A percentile compares a stretch with the other conserved stretches of the same genome.
These are phyloP conservation scores for Colinus virginianus DNA, from an alignment of 2,113 vertebrate genomes.

Conservation along the genomic window DNA sequence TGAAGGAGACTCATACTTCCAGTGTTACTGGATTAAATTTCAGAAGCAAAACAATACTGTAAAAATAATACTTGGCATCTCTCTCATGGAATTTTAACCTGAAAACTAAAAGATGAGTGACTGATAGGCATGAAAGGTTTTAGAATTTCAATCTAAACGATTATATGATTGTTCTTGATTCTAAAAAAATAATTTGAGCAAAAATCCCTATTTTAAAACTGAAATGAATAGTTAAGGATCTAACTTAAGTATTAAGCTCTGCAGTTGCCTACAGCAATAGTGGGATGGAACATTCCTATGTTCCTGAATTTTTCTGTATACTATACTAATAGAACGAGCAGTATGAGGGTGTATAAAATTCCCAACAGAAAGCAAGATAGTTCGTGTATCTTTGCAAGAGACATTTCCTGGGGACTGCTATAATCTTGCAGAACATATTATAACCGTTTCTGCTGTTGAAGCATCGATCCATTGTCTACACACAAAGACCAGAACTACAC, in stretches of 20 bases:
- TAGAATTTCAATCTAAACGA: not conserved
- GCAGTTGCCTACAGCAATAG: not conserved
- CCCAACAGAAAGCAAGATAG: fast-evolving
- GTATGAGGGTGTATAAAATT: not conserved
- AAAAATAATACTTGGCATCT: not conserved
- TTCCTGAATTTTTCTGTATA: not conserved
- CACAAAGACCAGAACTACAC: not conserved
- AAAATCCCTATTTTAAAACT: not conserved
- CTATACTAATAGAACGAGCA: not conserved
- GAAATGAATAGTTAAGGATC: not conserved
- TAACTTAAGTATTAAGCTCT: not conserved
- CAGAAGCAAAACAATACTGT: not conserved
- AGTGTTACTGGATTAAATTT: not conserved
- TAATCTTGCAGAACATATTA: not conserved
- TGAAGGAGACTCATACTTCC: not conserved
- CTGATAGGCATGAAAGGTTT: not conserved
- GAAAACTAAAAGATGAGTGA: not conserved
- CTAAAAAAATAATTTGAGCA: not conserved
- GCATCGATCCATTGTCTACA: not conserved
- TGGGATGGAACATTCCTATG: not conserved
- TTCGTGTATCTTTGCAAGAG: not conserved
- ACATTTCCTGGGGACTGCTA: not conserved
- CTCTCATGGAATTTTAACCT: not conserved
- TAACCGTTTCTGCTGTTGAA: not conserved
- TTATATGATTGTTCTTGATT: not conserved